These are phyloP conservation scores for Taxidea taxus DNA, from an alignment of 2,113 vertebrate genomes.

Conservation along the genomic window DNA sequence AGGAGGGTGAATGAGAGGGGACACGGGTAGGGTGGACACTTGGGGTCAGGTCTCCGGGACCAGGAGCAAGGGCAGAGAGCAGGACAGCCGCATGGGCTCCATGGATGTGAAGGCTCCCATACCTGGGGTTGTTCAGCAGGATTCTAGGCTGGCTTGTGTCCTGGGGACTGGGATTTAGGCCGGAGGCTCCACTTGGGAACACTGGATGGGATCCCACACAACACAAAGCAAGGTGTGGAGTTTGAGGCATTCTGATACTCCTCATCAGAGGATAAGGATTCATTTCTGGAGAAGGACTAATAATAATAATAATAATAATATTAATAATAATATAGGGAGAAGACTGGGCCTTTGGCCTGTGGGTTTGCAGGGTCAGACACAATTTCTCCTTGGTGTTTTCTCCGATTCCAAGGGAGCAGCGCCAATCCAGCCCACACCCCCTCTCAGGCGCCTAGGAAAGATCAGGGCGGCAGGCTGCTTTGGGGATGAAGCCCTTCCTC, in stretches of 20 bases:
- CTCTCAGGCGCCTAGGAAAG: neutral
- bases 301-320: neutral
- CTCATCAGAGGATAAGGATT: neutral
- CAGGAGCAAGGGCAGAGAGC: neutral
- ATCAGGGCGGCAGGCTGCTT: neutral
- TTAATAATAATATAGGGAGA: neutral
- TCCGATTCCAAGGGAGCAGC: neutral
- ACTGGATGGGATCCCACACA: neutral
- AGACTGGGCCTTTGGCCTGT: neutral
- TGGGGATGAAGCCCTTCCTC: neutral
- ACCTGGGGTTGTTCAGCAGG: neutral
- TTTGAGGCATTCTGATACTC: neutral
- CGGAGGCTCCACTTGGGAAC: neutral
- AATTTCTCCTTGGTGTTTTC: neutral
- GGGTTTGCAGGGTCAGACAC: neutral
- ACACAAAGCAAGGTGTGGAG: neutral
- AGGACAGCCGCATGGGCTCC: neutral
- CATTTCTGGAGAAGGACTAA: neutral
- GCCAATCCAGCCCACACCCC: neutral
- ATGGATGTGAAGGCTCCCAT: neutral
- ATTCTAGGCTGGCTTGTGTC: neutral
- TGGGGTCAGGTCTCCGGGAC: neutral
- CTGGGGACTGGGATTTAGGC: neutral
- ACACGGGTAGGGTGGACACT: neutral
- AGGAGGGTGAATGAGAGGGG: neutral